Conservation (phyloP, 1,140 invertebrate species). For the Anastatus disparis region DNA sequence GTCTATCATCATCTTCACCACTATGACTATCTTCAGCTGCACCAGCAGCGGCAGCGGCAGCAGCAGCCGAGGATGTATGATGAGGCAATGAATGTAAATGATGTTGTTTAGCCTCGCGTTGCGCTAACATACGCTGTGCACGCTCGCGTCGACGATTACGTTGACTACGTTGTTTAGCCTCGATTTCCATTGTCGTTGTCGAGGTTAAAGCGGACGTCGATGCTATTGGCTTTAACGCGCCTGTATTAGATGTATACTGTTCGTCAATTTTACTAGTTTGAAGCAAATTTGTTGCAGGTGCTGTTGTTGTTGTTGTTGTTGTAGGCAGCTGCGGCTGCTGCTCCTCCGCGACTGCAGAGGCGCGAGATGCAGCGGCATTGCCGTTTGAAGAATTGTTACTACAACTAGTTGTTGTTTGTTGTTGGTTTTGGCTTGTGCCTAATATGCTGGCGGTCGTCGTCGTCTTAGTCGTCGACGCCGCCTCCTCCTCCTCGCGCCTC, state of each 20-base stretch:
- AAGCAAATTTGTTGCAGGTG: neutral
- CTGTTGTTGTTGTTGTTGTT: neutral
- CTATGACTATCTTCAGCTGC: constrained; percentile 72
- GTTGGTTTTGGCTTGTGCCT: neutral
- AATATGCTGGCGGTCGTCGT: constrained; percentile 14
- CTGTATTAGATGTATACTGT: too few species aligned
- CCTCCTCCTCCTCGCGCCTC: constrained; percentile 42
- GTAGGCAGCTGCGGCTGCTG: constrained; percentile 3
- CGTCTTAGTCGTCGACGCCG: constrained; percentile 42
- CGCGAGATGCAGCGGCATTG: constrained; percentile 14
- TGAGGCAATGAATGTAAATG: constrained; percentile 46
- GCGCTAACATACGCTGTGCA: constrained; percentile 85
- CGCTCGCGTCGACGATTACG: constrained; percentile 86
- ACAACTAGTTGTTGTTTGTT: neutral
- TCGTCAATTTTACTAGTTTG: too few species aligned
- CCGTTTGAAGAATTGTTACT: neutral
- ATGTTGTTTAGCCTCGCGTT: constrained; percentile 72
- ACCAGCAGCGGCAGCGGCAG: neutral
- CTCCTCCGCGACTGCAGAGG: neutral
- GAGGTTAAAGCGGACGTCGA: neutral
- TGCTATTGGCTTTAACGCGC: too few species aligned
- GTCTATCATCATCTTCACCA: constrained; percentile 73
- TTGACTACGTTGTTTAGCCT: constrained; percentile 81
- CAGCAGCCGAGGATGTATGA: neutral
- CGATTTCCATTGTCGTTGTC: constrained; percentile 75